Evolutionary conservation across 64 coral and sea anemone species (phyloP).

Genomic region (Dendronephthya gigantea): DNA sequence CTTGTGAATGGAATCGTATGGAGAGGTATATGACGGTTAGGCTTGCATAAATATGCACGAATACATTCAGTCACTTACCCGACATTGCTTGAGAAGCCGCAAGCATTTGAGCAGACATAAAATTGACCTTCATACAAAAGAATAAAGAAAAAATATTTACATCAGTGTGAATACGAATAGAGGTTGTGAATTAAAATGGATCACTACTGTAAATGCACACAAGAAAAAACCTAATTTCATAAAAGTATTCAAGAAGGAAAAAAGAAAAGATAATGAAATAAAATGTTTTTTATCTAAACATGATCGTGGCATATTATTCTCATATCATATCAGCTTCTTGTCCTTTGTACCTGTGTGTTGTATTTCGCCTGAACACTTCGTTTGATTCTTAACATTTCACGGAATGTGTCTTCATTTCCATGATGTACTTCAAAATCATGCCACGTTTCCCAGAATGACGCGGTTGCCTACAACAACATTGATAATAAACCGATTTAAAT

Average conservation of each 20-base stretch:
- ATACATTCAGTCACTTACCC: neutral
- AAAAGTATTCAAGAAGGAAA: too few relatives aligned
- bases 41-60: neutral
- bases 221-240: too few relatives aligned
- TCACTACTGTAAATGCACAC: too few relatives aligned
- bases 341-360: slow-evolving; percentile 68
- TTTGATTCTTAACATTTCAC: slow-evolving; percentile 96
- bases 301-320: neutral
- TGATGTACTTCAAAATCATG: slow-evolving; percentile 97
- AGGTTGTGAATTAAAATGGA: too few relatives aligned
- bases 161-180: too few relatives aligned
- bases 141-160: neutral
- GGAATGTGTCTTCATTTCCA: slow-evolving; percentile 99
- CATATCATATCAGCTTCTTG: too few relatives aligned
- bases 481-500: too few relatives aligned
- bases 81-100: slow-evolving; percentile 43
- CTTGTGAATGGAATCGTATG: neutral
- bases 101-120: slow-evolving; percentile 98
- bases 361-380: slow-evolving; percentile 97
- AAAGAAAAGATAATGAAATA: neutral
- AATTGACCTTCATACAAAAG: slow-evolving; percentile 56
- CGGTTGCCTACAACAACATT: slow-evolving; percentile 48
- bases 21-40: neutral
- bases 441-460: slow-evolving; percentile 88
- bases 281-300: neutral